A percentile compares a stretch with the other conserved stretches of the same genome.
Evolutionary conservation across 2,113 vertebrate genomes (phyloP).

Genomic region (Bufo bufo): DNA sequence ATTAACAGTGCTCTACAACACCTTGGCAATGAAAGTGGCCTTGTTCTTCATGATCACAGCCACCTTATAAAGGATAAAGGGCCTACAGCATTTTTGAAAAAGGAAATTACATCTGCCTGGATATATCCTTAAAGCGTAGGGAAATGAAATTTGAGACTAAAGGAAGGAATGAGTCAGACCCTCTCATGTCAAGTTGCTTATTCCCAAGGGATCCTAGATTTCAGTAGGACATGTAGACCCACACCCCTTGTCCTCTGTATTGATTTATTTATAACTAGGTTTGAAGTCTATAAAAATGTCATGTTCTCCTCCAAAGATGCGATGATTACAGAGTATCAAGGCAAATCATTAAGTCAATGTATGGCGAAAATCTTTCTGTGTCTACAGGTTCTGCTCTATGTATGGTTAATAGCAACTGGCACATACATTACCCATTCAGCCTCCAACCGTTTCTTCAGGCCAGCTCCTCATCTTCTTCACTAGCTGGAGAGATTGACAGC

Average conservation of each 20-base stretch:
- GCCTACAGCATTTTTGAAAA: no score
- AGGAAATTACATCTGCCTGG: not conserved
- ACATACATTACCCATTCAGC: not conserved
- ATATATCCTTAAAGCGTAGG: not conserved
- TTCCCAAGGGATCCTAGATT: not conserved
- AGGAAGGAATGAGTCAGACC: no score
- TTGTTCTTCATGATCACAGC: not conserved
- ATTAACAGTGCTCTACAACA: not conserved
- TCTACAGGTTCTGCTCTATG: not conserved
- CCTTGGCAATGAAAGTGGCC: not conserved
- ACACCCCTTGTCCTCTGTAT: slow-evolving; percentile 6
- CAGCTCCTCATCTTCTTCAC: slow-evolving; percentile 7
- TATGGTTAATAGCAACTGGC: not conserved
- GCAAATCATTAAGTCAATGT: not conserved
- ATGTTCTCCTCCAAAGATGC: slow-evolving; percentile 13
- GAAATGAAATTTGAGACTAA: not conserved
- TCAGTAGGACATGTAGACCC: not conserved
- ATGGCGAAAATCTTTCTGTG: not conserved
- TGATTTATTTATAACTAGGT: slow-evolving; percentile 19
- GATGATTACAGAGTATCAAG: slow-evolving; percentile 11
- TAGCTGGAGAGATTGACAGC: slow-evolving; percentile 43
- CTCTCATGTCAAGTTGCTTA: not conserved
- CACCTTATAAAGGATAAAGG: no score
- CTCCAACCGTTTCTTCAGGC: not conserved
- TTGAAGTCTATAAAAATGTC: slow-evolving; percentile 24